phyloP scores from a whole-genome alignment of 2,113 vertebrate species.

The Pleuronectes platessa region DNA sequence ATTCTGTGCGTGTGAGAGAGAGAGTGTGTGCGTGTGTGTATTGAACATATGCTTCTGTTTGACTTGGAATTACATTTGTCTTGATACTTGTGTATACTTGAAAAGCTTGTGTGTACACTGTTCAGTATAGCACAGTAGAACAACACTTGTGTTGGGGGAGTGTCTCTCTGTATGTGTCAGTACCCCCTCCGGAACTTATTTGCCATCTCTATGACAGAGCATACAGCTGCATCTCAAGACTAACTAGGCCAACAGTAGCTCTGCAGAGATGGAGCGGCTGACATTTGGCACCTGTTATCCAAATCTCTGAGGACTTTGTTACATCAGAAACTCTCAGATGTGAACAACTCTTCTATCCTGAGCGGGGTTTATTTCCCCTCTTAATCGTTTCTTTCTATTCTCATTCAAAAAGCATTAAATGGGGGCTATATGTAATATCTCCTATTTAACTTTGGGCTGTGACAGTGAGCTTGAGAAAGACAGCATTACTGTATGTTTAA shows the following conservation, averaged over 20 bases:
- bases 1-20: background rate
- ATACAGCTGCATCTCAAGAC: constrained; percentile 72
- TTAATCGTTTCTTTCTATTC: no score
- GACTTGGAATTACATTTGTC: constrained; percentile 15
- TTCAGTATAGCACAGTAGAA: background rate
- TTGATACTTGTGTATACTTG: background rate
- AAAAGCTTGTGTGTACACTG: background rate
- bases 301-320: constrained; percentile 70
- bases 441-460: background rate
- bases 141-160: background rate
- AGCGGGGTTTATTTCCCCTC: constrained; percentile 27
- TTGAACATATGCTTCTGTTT: constrained; percentile 1
- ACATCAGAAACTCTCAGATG: constrained; percentile 65
- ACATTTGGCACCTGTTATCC: constrained; percentile 70
- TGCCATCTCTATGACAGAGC: constrained; percentile 65
- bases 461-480: no score
- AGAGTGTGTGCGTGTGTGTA: background rate
- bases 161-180: background rate
- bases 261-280: constrained; percentile 62
- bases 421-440: background rate
- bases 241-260: constrained; percentile 73
- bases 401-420: no score
- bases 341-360: constrained; percentile 42
- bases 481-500: no score
- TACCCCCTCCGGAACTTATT: constrained; percentile 75